These are phyloP conservation scores for Micoletzkya japonica DNA, from an alignment of 2,888 invertebrate genomes.

Conservation along the genomic window DNA sequence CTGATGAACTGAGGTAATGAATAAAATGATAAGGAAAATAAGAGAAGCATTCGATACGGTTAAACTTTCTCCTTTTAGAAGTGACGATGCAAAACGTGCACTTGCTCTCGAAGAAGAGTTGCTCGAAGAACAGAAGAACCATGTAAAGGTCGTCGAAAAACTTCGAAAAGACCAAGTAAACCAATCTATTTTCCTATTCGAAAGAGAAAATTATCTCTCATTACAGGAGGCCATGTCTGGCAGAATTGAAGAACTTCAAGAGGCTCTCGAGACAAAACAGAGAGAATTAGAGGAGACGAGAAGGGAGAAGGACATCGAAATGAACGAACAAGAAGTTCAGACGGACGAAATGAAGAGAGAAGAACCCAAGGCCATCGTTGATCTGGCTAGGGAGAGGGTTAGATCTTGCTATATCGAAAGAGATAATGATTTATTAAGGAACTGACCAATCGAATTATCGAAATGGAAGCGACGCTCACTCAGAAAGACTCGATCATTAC, in stretches of 20 bases:
- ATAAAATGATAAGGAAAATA: background rate
- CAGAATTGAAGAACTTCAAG: constrained; percentile 37
- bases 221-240: constrained; percentile 29
- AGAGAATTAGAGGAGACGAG: constrained; percentile 33
- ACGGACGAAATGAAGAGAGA: constrained; percentile 30
- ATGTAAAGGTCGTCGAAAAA: constrained; percentile 34
- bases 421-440: constrained; percentile 12
- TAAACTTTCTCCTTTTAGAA: no score
- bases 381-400: constrained; percentile 34
- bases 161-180: constrained; percentile 7
- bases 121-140: constrained; percentile 28
- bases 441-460: constrained; percentile 36
- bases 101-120: constrained; percentile 35
- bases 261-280: constrained; percentile 33
- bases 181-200: constrained; percentile 24
- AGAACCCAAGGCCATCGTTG: constrained; percentile 32
- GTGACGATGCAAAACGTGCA: constrained; percentile 19
- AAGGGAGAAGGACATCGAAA: constrained; percentile 31
- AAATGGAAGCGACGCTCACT: constrained; percentile 40
- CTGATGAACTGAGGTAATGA: constrained; percentile 41
- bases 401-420: background rate
- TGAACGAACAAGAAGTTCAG: constrained; percentile 30
- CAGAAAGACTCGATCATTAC: constrained; percentile 35
- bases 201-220: constrained; percentile 30
- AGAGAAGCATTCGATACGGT: no score